Percentiles rank a stretch among this genome's conserved stretches.
phyloP scores from a whole-genome alignment of 1,140 invertebrate species.

The Micrasema minimum region DNA sequence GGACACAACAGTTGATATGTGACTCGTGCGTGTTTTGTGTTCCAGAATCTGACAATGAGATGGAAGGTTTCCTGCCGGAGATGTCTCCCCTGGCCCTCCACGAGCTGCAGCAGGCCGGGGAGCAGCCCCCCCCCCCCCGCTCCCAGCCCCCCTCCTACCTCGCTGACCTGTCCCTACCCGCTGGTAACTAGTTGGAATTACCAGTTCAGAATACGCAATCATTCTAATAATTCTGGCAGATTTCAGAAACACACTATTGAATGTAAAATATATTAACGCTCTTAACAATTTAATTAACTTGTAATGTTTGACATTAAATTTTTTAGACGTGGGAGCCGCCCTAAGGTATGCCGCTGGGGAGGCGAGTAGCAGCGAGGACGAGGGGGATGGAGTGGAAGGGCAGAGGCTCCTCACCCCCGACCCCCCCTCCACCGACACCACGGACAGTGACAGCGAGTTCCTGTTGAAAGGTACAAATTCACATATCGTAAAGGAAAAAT shows the following conservation, averaged over 20 bases:
- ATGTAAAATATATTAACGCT: too few species aligned
- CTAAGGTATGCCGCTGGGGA: constrained; percentile 42
- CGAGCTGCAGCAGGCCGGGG: constrained; percentile 48
- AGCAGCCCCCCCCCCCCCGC: constrained; percentile 26
- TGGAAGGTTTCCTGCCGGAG: constrained; percentile 49
- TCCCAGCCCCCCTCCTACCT: constrained; percentile 18
- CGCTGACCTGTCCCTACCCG: constrained; percentile 38
- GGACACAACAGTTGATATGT: too few species aligned
- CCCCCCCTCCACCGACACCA: constrained; percentile 40
- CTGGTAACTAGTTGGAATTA: background rate
- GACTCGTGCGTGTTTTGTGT: too few species aligned
- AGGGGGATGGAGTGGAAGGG: background rate
- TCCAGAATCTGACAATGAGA: constrained; percentile 51
- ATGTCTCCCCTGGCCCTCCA: constrained; percentile 44
- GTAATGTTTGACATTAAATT: too few species aligned
- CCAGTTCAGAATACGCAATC: too few species aligned
- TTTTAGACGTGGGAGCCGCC: constrained; percentile 23
- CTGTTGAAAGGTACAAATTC: constrained; percentile 31
- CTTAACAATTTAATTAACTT: too few species aligned
- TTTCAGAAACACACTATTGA: too few species aligned
- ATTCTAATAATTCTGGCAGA: too few species aligned
- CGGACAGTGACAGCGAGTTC: constrained; percentile 43
- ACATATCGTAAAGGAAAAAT: too few species aligned
- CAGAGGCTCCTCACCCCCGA: constrained; percentile 4
- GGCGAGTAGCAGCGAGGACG: constrained; percentile 41